phyloP scores from a whole-genome alignment of 2,888 invertebrate species.

The Pharmacophagus antenor region DNA sequence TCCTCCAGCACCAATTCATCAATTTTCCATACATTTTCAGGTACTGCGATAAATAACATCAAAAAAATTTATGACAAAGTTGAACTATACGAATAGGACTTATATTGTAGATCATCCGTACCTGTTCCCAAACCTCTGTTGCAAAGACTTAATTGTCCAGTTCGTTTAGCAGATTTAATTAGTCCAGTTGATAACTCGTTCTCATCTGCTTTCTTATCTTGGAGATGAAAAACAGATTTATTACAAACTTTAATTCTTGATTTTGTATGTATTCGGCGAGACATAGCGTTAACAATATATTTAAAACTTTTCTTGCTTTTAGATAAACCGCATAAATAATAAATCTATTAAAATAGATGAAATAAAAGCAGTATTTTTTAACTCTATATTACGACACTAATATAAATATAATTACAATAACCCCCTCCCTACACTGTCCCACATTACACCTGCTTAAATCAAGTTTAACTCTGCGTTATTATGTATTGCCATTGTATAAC shows the following conservation, averaged over 20 bases:
- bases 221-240: slow-evolving; percentile 84
- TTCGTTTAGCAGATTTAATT: slow-evolving; percentile 89
- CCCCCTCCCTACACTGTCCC: background rate
- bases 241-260: slow-evolving; percentile 63
- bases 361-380: background rate
- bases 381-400: background rate
- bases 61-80: background rate
- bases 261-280: slow-evolving; percentile 56
- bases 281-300: slow-evolving; percentile 46
- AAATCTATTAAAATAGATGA: background rate
- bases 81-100: background rate
- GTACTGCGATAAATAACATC: slow-evolving; percentile 74
- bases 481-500: background rate
- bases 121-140: slow-evolving; percentile 87
- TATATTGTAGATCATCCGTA: slow-evolving; percentile 48
- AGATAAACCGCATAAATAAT: background rate
- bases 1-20: slow-evolving; percentile 83
- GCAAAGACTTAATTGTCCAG: slow-evolving; percentile 90
- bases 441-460: background rate
- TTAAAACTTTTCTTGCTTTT: slow-evolving; percentile 1
- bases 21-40: slow-evolving; percentile 86
- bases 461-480: background rate
- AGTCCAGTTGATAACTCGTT: slow-evolving; percentile 84
- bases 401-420: background rate
- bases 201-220: slow-evolving; percentile 86